Evolutionary conservation across 2,888 invertebrate genomes (phyloP).

Genomic region (Desoria tigrina): DNA sequence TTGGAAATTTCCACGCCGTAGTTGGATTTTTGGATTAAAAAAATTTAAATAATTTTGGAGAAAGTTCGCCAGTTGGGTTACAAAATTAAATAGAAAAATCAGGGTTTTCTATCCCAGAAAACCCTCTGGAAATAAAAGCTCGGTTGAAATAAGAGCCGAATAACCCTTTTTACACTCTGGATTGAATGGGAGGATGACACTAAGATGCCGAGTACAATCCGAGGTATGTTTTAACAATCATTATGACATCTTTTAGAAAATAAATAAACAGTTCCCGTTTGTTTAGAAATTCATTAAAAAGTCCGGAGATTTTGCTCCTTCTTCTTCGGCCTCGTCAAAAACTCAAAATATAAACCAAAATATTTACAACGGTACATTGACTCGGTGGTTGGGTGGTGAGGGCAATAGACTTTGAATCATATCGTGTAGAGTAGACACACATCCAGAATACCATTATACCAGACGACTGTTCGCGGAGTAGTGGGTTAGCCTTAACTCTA

Average conservation of each 20-base stretch:
- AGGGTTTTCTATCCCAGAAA: too few species aligned
- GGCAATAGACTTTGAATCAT: slow-evolving; percentile 24
- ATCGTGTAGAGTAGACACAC: background rate
- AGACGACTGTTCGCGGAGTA: too few species aligned
- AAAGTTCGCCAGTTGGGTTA: too few species aligned
- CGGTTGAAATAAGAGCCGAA: too few species aligned
- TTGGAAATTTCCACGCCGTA: too few species aligned
- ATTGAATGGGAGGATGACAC: slow-evolving; percentile 10
- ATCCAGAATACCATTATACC: background rate
- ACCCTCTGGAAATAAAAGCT: too few species aligned
- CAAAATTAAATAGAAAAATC: too few species aligned
- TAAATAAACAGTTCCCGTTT: background rate
- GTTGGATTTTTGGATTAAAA: too few species aligned
- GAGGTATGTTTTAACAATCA: slow-evolving; percentile 49
- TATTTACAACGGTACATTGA: slow-evolving; percentile 25
- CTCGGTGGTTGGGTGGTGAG: slow-evolving; percentile 11
- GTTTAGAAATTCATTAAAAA: background rate
- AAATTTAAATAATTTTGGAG: too few species aligned
- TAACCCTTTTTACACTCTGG: slow-evolving; percentile 1
- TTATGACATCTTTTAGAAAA: background rate
- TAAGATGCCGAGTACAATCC: slow-evolving; percentile 54
- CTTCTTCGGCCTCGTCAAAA: too few species aligned
- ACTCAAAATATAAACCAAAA: slow-evolving; percentile 13
- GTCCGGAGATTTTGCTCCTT: too few species aligned
- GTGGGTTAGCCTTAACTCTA: too few species aligned